These are phyloP conservation scores for Hesperia comma DNA, from an alignment of 2,888 invertebrate genomes.

Conservation along the genomic window DNA sequence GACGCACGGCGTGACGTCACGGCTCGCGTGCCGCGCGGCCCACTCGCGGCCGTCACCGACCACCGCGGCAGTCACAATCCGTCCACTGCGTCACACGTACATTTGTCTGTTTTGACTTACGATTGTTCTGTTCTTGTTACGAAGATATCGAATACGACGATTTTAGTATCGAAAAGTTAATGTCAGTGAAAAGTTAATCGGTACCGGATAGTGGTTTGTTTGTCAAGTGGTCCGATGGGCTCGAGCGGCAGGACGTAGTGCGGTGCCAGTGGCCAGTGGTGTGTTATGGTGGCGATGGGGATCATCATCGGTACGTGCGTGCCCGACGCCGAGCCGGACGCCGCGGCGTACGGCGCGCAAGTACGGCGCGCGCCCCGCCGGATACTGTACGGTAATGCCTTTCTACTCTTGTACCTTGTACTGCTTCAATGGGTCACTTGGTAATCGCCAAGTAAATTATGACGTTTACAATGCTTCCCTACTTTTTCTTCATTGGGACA, in stretches of 20 bases:
- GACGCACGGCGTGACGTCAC: constrained; percentile 58
- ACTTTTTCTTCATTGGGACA: no score
- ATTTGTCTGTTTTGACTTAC: constrained; percentile 32
- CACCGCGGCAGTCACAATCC: constrained; percentile 35
- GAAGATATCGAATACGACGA: no score
- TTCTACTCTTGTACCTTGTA: no score
- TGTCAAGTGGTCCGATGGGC: not conserved
- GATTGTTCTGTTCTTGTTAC: no score
- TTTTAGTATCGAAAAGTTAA: no score
- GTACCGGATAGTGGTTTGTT: not conserved
- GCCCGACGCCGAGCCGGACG: constrained; percentile 86
- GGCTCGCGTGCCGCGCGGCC: constrained; percentile 48
- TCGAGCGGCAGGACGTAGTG: constrained; percentile 40
- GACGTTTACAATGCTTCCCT: no score
- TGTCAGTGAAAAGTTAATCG: no score
- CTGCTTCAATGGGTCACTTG: no score
- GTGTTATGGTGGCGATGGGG: constrained; percentile 83
- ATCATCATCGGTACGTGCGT: constrained; percentile 89
- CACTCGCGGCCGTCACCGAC: constrained; percentile 17
- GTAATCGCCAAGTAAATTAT: no score
- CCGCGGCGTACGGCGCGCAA: constrained; percentile 73
- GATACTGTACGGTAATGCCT: constrained; percentile 71
- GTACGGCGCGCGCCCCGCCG: constrained; percentile 70
- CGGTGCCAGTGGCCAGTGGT: constrained; percentile 50
- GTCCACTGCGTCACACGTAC: constrained; percentile 35